Conservation (phyloP, 2,113 vertebrate species). For the Rynchops niger region DNA sequence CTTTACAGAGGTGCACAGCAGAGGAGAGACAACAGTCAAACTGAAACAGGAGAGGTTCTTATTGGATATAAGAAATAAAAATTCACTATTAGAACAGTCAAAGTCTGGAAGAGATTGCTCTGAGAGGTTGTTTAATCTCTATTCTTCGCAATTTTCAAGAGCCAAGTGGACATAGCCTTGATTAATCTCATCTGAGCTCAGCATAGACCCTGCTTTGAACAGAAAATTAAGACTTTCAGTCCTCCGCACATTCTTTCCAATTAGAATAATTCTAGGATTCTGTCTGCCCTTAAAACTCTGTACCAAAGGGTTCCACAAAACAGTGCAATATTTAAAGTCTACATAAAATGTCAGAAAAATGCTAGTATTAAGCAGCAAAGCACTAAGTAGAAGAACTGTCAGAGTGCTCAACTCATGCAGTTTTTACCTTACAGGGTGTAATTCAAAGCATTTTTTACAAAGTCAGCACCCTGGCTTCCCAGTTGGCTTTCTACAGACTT, state of each 20-base stretch:
- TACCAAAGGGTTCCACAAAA: not conserved
- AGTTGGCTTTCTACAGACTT: not conserved
- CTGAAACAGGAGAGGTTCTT: not conserved
- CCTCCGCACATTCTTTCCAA: not conserved
- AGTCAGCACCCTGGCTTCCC: not conserved
- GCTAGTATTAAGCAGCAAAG: not conserved
- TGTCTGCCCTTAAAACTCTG: not conserved
- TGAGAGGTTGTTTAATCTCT: not conserved
- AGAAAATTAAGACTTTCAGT: not conserved
- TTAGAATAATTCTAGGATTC: not conserved
- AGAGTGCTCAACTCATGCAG: not conserved
- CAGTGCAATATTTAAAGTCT: not conserved
- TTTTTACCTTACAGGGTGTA: not conserved
- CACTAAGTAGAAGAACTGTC: not conserved
- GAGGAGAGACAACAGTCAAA: not conserved
- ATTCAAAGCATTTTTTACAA: not conserved
- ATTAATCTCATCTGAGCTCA: not conserved
- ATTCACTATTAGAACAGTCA: not conserved
- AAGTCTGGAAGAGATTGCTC: not conserved
- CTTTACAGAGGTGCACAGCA: not conserved
- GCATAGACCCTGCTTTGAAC: not conserved
- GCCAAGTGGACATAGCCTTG: not conserved
- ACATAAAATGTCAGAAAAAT: not conserved
- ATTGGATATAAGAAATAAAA: not conserved
- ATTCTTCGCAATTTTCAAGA: not conserved